Evolutionary conservation across 2,113 vertebrate genomes (phyloP), one percentile per base, ranked within the genome.

Genomic region (Melierax canorus): DNA sequence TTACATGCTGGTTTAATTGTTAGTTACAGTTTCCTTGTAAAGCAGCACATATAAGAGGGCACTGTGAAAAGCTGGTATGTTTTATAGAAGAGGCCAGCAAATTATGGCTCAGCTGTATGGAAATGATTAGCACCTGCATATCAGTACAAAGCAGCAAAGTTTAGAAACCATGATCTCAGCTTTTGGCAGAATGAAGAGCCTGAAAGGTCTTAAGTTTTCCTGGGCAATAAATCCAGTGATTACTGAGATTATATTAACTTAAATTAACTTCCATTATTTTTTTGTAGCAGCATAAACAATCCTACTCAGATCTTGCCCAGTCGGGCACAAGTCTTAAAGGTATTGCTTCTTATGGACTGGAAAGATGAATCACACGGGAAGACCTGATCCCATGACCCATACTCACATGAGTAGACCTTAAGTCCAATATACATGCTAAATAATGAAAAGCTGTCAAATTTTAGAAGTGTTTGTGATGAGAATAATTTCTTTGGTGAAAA

Each of bases 111-210:
- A 38, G 77, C 87, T 86, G 74, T 9, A 64, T 75, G 92, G 93
- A 62, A 96, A 56, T 88, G 78, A 94, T 97, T 95, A 96, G 91
- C 96, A 95, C 93, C 94, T 94, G 94, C 34, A 0, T 51, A 78
- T 39, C 10, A 1, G 39, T 39, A 72, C 67, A 91, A 84, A 93
- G 74, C 92, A 86, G 77, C 63, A 72, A 60, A 93, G n/a, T 60
- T 86, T 56, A 85, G 96, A 91, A 92, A 86, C 55, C 84, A 90
- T 86, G 91, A 96, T 60, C 94, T 97, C 94, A 96, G 88, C 88
- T 81, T 79, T 92, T 94, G 94, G 91, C 92, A 39, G 3, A 77
- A 45, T 0, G 1, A 85, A 68, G 53, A 85, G 39, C 43, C 71
- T 82, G 77, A 92, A 81, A 75, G 29, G 64, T 73, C 66, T 66